Evolutionary conservation across 2,888 invertebrate genomes (phyloP), one percentile per base, ranked within the genome.

Genomic region (Nymphalis polychloros): DNA sequence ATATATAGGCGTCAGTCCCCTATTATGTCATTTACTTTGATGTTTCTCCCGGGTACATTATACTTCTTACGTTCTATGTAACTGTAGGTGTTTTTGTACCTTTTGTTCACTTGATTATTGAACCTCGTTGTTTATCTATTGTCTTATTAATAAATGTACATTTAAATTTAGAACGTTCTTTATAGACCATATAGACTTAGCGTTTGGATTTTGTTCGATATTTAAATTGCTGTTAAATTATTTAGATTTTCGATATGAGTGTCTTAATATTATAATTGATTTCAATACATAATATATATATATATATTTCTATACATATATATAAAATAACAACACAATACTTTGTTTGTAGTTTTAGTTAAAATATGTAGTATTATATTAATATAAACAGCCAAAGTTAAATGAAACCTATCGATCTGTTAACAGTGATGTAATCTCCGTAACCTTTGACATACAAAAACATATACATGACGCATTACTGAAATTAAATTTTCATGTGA

Each of bases 1-100:
- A 75, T 79, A 80, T 77, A 76, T 67, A 71, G 72, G 73, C 77
- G 75, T 73, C 73, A 74, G 71, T 69, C 70, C 73, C 80, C 85
- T 90, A 88, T 92, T 92, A 91, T 91, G 88, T 89, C 90, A 90
- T 88, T 88, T 86, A 84, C 89, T 91, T 89, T 90, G 90, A 91
- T 85, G 87, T 85, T 80, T 71, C 77, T 73, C 77, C 74, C 71
- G 71, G 41, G 79, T 82, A 77, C 77, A 76, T 72, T 76, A 74
- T 71, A 74, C 75, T 73, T 72, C 77, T 73, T 72, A 55, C 53
- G 53, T 55, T 31, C 53, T 55, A 72, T 71, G 78, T 75, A 73
- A 72, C 74, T 76, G 74, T 76, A 73, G 75, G 72, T 76, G 74
- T 74, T 73, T 69, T 70, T 68, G 66, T 55, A 71, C 63, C 71